Evolutionary conservation across 2,113 vertebrate species (phyloP), one percentile per base, ranked within the genome.

Genomic region (Candoia aspera): DNA sequence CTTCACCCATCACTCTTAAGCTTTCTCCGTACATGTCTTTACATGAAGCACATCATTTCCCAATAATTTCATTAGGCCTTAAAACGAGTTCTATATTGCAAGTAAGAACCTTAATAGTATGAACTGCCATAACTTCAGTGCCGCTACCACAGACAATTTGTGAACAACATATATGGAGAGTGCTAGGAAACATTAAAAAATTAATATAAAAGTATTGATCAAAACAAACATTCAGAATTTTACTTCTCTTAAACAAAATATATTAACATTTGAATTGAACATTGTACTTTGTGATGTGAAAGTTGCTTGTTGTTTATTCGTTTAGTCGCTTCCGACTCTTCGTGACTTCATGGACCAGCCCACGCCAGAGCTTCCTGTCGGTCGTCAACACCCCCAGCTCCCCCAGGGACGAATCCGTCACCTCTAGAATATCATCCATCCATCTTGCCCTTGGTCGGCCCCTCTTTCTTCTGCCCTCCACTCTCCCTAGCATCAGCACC

Each of bases 31-130:
- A 92, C 96, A 95, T 87, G 96, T 95, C 95, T 96, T 93, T 93
- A 94, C 96, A 95, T 96, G 96, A 94, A 96, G 94, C 90, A 92
- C 94, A 93, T 93, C 95, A 94, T 96, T 91, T 95, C 95, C 79
- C 53, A 95, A 93, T 93, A 57, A 93, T 89, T 96, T 96, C 73
- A 92, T 93, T 94, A 96, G 79, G 37, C 55, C 84, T 86, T 86
- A 73, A 87, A 68, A 87, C 37, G 60, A 42, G 64, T 64, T 86
- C 21, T 86, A 86, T 11, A 68, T 10, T 68, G 59, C 73, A 84
- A 87, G 84, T 59, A 58, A 91, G 60, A 68, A 73, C n/a, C 84
- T 87, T 60, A 91, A 19, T 87, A 68, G n/a, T 42, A 12, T 68
- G 84, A 86, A 87, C n/a, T 87, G 90, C n/a, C 84, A 87, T 59